A percentile compares a stretch with the other conserved stretches of the same genome.
Evolutionary conservation across 2,888 invertebrate species (phyloP).

Genomic region (Nymphalis urticae): DNA sequence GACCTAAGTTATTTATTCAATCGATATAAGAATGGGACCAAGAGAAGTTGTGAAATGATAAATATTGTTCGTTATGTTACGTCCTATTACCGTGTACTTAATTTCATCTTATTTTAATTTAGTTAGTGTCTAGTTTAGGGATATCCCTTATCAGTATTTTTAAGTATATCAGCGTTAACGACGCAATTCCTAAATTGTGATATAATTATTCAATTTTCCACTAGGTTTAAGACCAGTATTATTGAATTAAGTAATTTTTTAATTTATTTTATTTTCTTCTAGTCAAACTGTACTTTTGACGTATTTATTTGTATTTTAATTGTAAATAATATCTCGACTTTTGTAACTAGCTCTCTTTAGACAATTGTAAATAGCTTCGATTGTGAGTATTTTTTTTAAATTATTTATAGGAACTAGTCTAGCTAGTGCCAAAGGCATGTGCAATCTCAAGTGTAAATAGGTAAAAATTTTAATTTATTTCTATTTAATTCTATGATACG

Average conservation of each 20-base stretch:
- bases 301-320: constrained; percentile 16
- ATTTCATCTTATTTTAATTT: constrained; percentile 39
- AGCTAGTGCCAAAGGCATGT: constrained; percentile 71
- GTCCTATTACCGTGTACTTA: constrained; percentile 32
- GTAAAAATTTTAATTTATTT: constrained; percentile 45
- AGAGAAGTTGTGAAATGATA: constrained; percentile 66
- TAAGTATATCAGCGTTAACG: constrained; percentile 51
- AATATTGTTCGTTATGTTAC: constrained; percentile 28
- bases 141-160: constrained; percentile 60
- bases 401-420: constrained; percentile 58
- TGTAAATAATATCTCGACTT: constrained; percentile 34
- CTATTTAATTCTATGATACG: constrained; percentile 47
- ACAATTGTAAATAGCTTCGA: constrained; percentile 36
- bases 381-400: constrained; percentile 14
- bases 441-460: constrained; percentile 64
- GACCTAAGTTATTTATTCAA: constrained; percentile 62
- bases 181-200: constrained; percentile 79
- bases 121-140: constrained; percentile 25
- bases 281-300: constrained; percentile 48
- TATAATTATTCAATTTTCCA: constrained; percentile 68
- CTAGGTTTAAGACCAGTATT: constrained; percentile 45
- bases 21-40: constrained; percentile 66
- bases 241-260: constrained; percentile 21
- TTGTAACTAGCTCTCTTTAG: constrained; percentile 38
- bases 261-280: constrained; percentile 52